Base-by-base conservation (phyloP, 1,140 invertebrate species). In the Oryzaephilus surinamensis region DNA sequence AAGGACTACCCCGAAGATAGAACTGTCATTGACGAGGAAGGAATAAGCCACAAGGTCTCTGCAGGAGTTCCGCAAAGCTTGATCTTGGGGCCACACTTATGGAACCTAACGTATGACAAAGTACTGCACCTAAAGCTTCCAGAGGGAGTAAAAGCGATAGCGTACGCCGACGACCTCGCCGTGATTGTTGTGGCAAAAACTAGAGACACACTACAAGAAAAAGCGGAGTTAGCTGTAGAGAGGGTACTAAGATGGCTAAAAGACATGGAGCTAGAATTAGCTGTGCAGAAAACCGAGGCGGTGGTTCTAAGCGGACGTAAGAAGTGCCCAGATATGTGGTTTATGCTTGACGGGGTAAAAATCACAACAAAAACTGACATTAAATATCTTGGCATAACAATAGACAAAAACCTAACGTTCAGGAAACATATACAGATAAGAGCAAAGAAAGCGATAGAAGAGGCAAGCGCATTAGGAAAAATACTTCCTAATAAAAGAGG, bases 21-120 rank as follows among this genome's bases (percentile, higher is more conserved):
- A 10, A 47, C 44, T 33, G 14, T 41, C 7, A 31, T 48, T 2
- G 35, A 15, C 10, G 23, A 15, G 6, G n/a, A 31, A 8, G n/a
- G 6, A 10, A 35, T 5, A 18, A 12, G 7, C 23, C 3, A 14
- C 12, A 24, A 54, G 0, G 38, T 56, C 0, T 57, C 48, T 0
- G 58, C 52, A n/a, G n/a, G n/a, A n/a, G n/a, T n/a, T n/a, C n/a
- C n/a, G n/a, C n/a, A n/a, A n/a, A n/a, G n/a, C n/a, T 67, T 62
- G 0, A 52, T 66, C 0, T 37, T 66, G 1, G 62, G 64, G 0
- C 60, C 64, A 0, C 21, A 43, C 0, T 32, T 63, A 0, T 67
- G 63, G 61, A 66, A 65, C 29, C 7, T 66, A 0, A 36, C 63
- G 0, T 55, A 68, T 14, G 58, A 66, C 27, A 50, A 48, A 4